Conservation (phyloP, 2,797 vertebrate genomes). For the Argyrosomus regius region DNA sequence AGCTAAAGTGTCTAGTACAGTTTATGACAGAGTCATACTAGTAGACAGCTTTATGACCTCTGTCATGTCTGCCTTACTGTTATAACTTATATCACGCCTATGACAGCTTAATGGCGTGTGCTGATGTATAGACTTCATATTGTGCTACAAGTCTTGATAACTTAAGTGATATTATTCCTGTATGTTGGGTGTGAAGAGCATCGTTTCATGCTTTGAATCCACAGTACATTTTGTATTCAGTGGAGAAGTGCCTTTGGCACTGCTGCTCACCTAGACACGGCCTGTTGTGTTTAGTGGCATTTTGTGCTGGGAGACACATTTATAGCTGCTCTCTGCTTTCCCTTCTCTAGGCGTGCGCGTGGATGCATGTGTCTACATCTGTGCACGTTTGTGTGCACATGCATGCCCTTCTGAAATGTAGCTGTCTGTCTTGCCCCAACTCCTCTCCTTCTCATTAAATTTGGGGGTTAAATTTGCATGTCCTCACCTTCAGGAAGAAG, state of each 20-base stretch:
- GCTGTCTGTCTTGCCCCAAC: constrained; percentile 51
- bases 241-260: constrained; percentile 37
- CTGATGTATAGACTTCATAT: constrained; percentile 69
- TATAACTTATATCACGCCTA: constrained; percentile 63
- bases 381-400: constrained; percentile 1
- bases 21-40: constrained; percentile 67
- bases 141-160: constrained; percentile 54
- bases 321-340: constrained; percentile 38
- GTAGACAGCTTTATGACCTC: constrained; percentile 74
- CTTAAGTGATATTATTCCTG: constrained; percentile 64
- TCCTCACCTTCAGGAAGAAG: constrained; percentile 64
- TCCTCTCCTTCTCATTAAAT: constrained; percentile 63
- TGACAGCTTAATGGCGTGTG: constrained; percentile 64
- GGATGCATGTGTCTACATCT: not conserved
- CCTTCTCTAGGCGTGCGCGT: constrained; percentile 1
- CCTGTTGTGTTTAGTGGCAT: constrained; percentile 56
- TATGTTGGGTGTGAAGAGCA: constrained; percentile 17
- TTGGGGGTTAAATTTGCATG: constrained; percentile 68
- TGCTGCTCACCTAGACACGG: constrained; percentile 39
- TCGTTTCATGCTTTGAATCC: constrained; percentile 49
- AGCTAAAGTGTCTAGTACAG: constrained; percentile 55
- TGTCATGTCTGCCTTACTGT: constrained; percentile 70
- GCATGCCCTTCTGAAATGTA: constrained; percentile 15
- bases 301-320: constrained; percentile 57
- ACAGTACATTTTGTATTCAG: constrained; percentile 46